Conservation (phyloP, 2,113 vertebrate species). For the Ahaetulla prasina region DNA sequence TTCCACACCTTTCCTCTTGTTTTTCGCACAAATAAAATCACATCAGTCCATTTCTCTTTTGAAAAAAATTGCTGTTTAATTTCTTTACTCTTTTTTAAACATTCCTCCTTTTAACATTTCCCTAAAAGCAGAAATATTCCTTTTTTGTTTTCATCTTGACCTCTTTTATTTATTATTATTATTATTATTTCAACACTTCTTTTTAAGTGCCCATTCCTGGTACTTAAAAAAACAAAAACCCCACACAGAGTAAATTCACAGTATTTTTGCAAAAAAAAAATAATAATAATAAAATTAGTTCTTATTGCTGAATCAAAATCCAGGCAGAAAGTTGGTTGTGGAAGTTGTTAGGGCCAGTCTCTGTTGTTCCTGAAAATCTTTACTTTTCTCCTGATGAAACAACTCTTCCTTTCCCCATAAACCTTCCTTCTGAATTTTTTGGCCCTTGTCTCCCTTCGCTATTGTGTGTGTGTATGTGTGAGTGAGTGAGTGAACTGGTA, state of each 20-base stretch:
- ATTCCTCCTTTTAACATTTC: neutral
- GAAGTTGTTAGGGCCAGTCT: neutral
- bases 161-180: neutral
- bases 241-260: neutral
- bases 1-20: neutral
- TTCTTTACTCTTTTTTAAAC: neutral
- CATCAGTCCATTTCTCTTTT: neutral
- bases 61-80: neutral
- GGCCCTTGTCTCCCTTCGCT: neutral
- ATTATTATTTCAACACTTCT: neutral
- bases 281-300: no score
- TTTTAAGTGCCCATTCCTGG: neutral
- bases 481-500: neutral
- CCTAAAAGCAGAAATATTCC: neutral
- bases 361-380: neutral
- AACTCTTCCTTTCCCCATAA: neutral
- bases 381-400: neutral
- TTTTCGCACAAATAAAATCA: neutral
- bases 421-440: neutral
- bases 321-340: neutral
- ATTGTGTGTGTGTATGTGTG: neutral
- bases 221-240: neutral
- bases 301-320: constrained; percentile 19
- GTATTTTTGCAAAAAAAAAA: constrained; percentile 19
- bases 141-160: neutral